These are phyloP conservation scores for Acronicta psi DNA, from an alignment of 2,888 invertebrate species.

Conservation along the genomic window DNA sequence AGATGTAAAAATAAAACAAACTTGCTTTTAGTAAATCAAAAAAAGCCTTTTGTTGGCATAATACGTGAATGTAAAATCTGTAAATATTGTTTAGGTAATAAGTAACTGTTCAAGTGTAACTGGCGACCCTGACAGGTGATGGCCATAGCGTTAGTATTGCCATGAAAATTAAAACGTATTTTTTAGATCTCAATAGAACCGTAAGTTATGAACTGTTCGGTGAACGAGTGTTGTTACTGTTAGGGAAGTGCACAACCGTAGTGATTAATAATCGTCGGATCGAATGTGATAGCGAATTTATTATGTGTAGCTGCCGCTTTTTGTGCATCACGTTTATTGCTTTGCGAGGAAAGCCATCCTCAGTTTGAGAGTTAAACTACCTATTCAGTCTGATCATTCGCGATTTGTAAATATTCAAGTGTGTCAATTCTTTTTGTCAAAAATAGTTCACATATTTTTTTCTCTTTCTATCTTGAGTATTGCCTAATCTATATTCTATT, in stretches of 20 bases:
- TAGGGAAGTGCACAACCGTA: slow-evolving; percentile 56
- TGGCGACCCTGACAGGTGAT: slow-evolving; percentile 19
- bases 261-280: slow-evolving; percentile 43
- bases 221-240: slow-evolving; percentile 48
- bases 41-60: background rate
- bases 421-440: no score
- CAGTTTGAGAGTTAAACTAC: no score
- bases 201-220: slow-evolving; percentile 73
- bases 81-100: slow-evolving; percentile 11
- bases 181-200: slow-evolving; percentile 83
- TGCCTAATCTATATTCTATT: no score
- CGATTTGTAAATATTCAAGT: no score
- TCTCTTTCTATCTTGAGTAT: no score
- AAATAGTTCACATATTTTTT: no score
- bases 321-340: slow-evolving; percentile 26
- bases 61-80: slow-evolving; percentile 6
- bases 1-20: background rate
- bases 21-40: background rate
- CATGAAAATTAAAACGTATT: slow-evolving; percentile 73
- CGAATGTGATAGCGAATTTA: slow-evolving; percentile 69
- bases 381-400: no score
- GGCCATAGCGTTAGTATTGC: slow-evolving; percentile 63
- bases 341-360: no score
- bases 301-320: slow-evolving; percentile 22
- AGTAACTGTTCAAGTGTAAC: slow-evolving; percentile 4